Conservation (phyloP, 2,888 invertebrate genomes). For the Hedya salicella region DNA sequence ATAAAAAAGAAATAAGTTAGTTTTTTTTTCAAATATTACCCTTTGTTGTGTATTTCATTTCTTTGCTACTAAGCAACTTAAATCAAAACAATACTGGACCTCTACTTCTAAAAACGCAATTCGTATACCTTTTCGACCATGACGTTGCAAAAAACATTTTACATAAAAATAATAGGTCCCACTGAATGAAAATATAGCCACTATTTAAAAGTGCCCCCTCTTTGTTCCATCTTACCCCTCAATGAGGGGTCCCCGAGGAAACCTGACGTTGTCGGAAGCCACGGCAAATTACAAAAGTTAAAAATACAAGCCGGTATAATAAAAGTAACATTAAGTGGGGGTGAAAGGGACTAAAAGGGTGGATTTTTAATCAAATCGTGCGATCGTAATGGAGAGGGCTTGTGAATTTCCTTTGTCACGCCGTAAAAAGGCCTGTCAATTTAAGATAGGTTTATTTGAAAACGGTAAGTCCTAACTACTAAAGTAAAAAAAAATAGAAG, state of each 20-base stretch:
- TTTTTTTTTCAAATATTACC: no score
- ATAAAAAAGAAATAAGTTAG: no score
- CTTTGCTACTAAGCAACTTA: no score
- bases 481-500: no score
- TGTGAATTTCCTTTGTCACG: conserved; percentile 6
- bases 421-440: conserved; percentile 5
- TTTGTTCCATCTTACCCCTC: conserved; percentile 9
- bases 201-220: conserved; percentile 2
- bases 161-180: neutral
- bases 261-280: conserved; percentile 5
- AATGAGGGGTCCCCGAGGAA: conserved; percentile 17
- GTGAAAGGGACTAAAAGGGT: conserved; percentile 12
- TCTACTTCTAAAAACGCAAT: no score
- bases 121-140: no score
- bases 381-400: conserved; percentile 22
- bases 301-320: conserved; percentile 34
- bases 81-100: no score
- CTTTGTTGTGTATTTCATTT: no score
- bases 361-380: conserved; percentile 29
- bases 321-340: conserved; percentile 24
- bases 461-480: neutral
- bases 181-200: conserved; percentile 12
- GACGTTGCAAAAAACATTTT: neutral
- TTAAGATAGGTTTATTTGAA: neutral
- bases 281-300: conserved; percentile 29